Conservation (phyloP, 2,797 vertebrate species). For the Chiloscyllium punctatum region DNA sequence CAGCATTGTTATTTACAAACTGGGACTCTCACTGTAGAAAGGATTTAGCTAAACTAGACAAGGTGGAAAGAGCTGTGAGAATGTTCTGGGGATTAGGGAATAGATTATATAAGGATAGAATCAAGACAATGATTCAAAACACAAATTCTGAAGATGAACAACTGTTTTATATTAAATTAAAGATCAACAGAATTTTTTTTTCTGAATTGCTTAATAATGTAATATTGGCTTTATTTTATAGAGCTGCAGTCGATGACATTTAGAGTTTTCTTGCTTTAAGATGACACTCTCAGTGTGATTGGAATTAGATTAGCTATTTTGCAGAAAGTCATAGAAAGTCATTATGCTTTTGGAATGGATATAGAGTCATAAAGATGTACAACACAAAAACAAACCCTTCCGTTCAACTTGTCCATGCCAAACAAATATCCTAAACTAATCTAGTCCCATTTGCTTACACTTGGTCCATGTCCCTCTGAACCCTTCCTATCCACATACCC, state of each 20-base stretch:
- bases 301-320: background rate
- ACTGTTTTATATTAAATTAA: background rate
- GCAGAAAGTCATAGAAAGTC: background rate
- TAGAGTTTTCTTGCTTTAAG: background rate
- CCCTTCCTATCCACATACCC: no score
- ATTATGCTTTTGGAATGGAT: background rate
- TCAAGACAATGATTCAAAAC: background rate
- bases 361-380: no score
- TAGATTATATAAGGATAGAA: background rate
- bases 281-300: background rate
- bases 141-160: background rate
- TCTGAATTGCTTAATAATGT: background rate
- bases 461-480: no score
- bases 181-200: background rate
- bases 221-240: background rate
- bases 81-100: background rate
- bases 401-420: no score
- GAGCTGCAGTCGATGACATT: background rate
- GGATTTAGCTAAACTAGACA: background rate
- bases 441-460: no score
- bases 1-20: background rate
- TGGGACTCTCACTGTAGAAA: background rate
- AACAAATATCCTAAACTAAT: no score
- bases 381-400: no score
- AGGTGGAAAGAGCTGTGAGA: background rate